These are phyloP conservation scores for Paedocypris sp. DNA, from an alignment of 2,113 vertebrate genomes.

Conservation along the genomic window DNA sequence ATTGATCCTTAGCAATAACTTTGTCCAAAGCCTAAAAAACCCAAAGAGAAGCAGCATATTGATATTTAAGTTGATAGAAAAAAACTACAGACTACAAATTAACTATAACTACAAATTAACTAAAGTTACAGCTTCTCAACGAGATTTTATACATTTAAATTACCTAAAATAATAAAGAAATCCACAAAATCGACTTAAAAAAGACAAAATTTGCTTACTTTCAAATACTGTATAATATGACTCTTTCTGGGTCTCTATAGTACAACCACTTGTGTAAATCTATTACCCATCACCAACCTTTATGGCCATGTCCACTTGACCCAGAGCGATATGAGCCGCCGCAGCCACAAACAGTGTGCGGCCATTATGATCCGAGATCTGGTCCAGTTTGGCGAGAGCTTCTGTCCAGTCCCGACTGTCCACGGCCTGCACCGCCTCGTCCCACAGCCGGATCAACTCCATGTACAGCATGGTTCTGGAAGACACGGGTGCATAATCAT, in stretches of 20 bases:
- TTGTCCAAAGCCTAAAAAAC: conserved; percentile 67
- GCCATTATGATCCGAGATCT: conserved; percentile 60
- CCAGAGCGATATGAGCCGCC: conserved; percentile 63
- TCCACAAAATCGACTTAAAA: no score
- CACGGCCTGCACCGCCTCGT: conserved; percentile 58
- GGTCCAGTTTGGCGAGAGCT: conserved; percentile 55
- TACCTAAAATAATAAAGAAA: no score
- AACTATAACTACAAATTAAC: no score
- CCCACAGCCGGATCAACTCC: conserved; percentile 70
- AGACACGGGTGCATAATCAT: neutral
- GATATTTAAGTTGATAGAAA: no score
- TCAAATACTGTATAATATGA: no score
- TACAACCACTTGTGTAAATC: no score
- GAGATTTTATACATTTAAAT: no score
- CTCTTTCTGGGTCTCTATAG: no score
- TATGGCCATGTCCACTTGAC: conserved; percentile 58
- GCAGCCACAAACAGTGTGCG: conserved; percentile 69
- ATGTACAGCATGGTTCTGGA: conserved; percentile 64
- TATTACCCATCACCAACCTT: conserved; percentile 58
- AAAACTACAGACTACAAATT: no score
- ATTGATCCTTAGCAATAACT: conserved; percentile 65
- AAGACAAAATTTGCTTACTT: no score
- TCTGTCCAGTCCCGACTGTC: conserved; percentile 62
- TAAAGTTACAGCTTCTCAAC: no score
- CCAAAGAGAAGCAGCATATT: no score